Evolutionary conservation across 2,888 invertebrate genomes (phyloP).

Genomic region (Catocala sponsa): DNA sequence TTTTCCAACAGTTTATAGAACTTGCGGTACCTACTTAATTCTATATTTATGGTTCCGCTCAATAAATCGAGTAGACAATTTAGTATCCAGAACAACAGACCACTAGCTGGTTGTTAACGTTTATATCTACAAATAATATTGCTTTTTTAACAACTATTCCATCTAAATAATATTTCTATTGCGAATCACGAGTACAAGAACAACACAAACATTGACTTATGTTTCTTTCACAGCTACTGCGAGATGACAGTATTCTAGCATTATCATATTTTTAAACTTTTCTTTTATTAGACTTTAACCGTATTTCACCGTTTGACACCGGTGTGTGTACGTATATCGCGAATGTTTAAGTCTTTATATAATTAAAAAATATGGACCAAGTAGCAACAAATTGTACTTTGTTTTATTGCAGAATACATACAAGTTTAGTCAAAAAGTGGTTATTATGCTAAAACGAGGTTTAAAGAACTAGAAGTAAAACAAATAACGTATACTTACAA

Average conservation of each 20-base stretch:
- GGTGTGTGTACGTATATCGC: constrained; percentile 25
- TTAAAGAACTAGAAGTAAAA: too few species aligned
- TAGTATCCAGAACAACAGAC: constrained; percentile 17
- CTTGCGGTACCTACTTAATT: too few species aligned
- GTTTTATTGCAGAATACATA: constrained; percentile 4
- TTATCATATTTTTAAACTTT: constrained; percentile 11
- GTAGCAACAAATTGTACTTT: constrained; percentile 11
- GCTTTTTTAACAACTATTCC: constrained; percentile 37
- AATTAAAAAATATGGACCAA: constrained; percentile 11
- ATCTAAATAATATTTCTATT: constrained; percentile 21
- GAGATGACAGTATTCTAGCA: constrained; percentile 17
- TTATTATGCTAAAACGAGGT: too few species aligned
- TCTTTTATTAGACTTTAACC: constrained; percentile 16
- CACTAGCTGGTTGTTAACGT: too few species aligned
- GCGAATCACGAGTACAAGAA: constrained; percentile 34
- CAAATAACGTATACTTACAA: too few species aligned
- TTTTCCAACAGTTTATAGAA: too few species aligned
- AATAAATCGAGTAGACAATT: constrained; percentile 3
- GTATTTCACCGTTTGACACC: constrained; percentile 7
- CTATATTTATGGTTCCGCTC: background rate
- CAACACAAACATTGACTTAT: constrained; percentile 36
- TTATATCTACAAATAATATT: constrained; percentile 33
- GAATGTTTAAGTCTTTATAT: constrained; percentile 37
- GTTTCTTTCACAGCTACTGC: constrained; percentile 25
- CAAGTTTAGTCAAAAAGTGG: too few species aligned